Evolutionary conservation across 2,888 invertebrate genomes (phyloP), one percentile per base, ranked within the genome.

Genomic region (Camponotus fellah): DNA sequence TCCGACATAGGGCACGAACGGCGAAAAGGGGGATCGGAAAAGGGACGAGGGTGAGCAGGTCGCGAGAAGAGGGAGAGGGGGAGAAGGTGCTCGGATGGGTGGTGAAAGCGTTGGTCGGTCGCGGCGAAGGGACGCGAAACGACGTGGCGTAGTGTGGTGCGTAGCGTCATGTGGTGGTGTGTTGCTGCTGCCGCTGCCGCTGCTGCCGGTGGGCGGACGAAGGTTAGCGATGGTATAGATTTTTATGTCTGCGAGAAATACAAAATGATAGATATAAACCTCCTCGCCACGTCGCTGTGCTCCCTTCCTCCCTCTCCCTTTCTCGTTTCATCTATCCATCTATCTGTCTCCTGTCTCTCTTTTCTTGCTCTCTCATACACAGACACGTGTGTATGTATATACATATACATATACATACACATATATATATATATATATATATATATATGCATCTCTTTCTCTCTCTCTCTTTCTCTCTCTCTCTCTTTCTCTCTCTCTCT

Each of bases 251-350:
- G 93, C 92, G 93, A 93, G 93, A 93, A 94, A 94, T 93, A 94
- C 93, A 93, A 94, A 93, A 94, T 94, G 93, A 93, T 93, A 94
- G 94, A 93, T 93, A 94, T 94, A 94, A 94, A 93, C 93, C 93
- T 91, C 92, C 90, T 89, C 90, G 89, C 88, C 91, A 86, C 85
- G 85, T 76, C 82, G 84, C 85, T 86, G 65, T 74, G 74, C 60
- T 74, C 86, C 37, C 83, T 69, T 65, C 56, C 62, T 81, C 53
- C 43, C 64, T 60, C 60, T 75, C 77, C 69, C 68, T 60, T 64
- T 40, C 66, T 21, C 83, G 72, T 17, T 53, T 43, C 74, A 60
- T 74, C 83, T 74, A 60, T 60, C 72, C 62, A 37, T 62, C 87
- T 86, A 65, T 80, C 87, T 49, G 40, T 76, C 71, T 66, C 81